phyloP scores from a whole-genome alignment of 2,888 invertebrate species.

The Liodrosophila aerea region DNA sequence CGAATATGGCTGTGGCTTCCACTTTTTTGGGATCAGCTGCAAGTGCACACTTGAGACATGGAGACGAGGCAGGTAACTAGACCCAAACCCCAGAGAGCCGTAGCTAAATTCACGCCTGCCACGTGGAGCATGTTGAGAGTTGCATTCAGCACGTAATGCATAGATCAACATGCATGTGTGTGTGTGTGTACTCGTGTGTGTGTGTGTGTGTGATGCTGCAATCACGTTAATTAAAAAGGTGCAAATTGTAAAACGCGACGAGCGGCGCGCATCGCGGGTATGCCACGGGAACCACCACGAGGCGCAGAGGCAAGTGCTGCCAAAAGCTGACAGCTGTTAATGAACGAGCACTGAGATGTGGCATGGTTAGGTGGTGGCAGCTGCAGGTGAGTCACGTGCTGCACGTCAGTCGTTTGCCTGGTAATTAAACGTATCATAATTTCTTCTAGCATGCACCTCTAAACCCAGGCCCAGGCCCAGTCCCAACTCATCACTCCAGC shows the following conservation, averaged over 20 bases:
- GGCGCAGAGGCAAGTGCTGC: constrained; percentile 67
- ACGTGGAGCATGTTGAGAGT: constrained; percentile 46
- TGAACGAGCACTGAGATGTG: constrained; percentile 71
- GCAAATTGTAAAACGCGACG: constrained; percentile 79
- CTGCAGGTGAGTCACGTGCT: constrained; percentile 65
- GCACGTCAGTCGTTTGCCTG: constrained; percentile 58
- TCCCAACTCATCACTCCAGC: neutral
- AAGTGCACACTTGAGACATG: constrained; percentile 73
- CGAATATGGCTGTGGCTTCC: constrained; percentile 39
- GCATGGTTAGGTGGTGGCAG: constrained; percentile 9
- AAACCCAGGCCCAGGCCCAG: neutral
- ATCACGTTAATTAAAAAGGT: constrained; percentile 81
- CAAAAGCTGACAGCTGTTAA: constrained; percentile 80
- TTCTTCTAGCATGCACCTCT: constrained; percentile 47
- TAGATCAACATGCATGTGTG: constrained; percentile 66
- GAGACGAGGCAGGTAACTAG: constrained; percentile 38
- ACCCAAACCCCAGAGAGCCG: constrained; percentile 14
- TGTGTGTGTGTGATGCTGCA: constrained; percentile 56
- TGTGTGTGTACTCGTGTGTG: constrained; percentile 15
- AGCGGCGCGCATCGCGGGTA: constrained; percentile 59
- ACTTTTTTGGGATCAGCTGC: constrained; percentile 45
- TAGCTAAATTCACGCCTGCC: neutral
- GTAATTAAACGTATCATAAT: constrained; percentile 76
- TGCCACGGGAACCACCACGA: constrained; percentile 51
- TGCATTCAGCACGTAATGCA: constrained; percentile 78